A percentile compares a stretch with the other conserved stretches of the same genome.
These are phyloP conservation scores for Pyrgus malvae DNA, from an alignment of 2,888 invertebrate species.

Conservation along the genomic window DNA sequence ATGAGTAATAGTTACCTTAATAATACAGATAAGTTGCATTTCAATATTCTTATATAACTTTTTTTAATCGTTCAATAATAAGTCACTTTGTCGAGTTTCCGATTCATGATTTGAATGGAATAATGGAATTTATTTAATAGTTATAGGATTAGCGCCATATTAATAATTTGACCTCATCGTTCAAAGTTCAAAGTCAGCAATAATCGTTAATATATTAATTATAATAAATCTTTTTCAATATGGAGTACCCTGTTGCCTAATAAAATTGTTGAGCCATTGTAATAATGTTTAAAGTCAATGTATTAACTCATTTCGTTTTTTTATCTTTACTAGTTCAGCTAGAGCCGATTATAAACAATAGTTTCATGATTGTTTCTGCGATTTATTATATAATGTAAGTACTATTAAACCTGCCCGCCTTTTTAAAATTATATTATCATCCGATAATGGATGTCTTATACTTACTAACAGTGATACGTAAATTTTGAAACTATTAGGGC, in stretches of 20 bases:
- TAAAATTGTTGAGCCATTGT: constrained; percentile 24
- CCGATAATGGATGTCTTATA: constrained; percentile 10
- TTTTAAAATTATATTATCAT: constrained; percentile 22
- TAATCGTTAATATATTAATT: constrained; percentile 24
- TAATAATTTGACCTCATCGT: constrained; percentile 18
- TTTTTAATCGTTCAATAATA: constrained; percentile 52
- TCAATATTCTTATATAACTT: constrained; percentile 46
- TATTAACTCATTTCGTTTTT: constrained; percentile 39
- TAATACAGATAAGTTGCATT: constrained; percentile 74
- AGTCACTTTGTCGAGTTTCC: constrained; percentile 37
- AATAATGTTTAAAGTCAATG: constrained; percentile 27
- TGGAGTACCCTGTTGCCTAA: constrained; percentile 25
- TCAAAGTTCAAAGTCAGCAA: constrained; percentile 25
- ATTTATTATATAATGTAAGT: constrained; percentile 22
- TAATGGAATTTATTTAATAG: constrained; percentile 15
- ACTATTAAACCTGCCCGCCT: constrained; percentile 27
- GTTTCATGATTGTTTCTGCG: constrained; percentile 16
- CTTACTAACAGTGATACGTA: constrained; percentile 18
- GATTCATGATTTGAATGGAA: constrained; percentile 15
- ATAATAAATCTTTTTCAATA: constrained; percentile 23
- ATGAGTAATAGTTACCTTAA: constrained; percentile 72
- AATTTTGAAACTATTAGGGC: constrained; percentile 4
- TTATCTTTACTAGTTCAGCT: constrained; percentile 38
- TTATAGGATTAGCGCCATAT: constrained; percentile 13
- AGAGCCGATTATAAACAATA: constrained; percentile 31